Base-by-base conservation (phyloP, 2,797 vertebrate species). In the Tarsius wallacei region DNA sequence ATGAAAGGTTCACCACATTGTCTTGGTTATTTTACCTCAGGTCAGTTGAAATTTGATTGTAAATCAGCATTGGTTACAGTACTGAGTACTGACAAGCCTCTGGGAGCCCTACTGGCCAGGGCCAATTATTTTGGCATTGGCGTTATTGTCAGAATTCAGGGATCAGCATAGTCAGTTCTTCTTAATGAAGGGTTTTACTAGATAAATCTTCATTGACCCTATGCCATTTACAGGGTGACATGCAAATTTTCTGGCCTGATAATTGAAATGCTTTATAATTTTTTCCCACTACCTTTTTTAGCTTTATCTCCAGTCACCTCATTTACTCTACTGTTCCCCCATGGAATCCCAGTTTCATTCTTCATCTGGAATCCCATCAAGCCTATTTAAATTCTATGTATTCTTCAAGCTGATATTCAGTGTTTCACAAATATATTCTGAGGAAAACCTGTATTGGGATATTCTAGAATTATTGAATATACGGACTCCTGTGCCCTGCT, bases 21-120 rank as follows among this genome's bases (percentile, higher is more conserved):
- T 96, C 6, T 71, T 63, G 82, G 64, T 88, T 83, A 76, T 94
- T 96, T 93, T 81, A 87, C n/a, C n/a, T 87, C 28, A 66, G 49
- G 15, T 47, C 49, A 82, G 9, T 77, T 96, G 78, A 93, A 91
- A 91, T 91, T 86, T 71, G 47, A 70, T 76, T 82, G 49, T 73
- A 80, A 90, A 77, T 94, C 13, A 17, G 15, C 73, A 76, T 6
- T 93, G 19, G 42, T 77, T 42, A 42, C 42, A 42, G 42, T 42
- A 42, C 73, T 91, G 8, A 78, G 51, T 55, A n/a, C 22, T 64
- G 53, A 59, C 49, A 94, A 93, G 16, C 55, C 7, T 90, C 90
- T 70, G 16, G 24, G 31, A 88, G 22, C 6, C n/a, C 42, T 64
- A 4, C 63, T 51, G 24, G 66, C 71, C 57, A 89, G 28, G 7